Evolutionary conservation across 2,888 invertebrate genomes (phyloP), one percentile per base, ranked within the genome.

Genomic region (Altica lythri): DNA sequence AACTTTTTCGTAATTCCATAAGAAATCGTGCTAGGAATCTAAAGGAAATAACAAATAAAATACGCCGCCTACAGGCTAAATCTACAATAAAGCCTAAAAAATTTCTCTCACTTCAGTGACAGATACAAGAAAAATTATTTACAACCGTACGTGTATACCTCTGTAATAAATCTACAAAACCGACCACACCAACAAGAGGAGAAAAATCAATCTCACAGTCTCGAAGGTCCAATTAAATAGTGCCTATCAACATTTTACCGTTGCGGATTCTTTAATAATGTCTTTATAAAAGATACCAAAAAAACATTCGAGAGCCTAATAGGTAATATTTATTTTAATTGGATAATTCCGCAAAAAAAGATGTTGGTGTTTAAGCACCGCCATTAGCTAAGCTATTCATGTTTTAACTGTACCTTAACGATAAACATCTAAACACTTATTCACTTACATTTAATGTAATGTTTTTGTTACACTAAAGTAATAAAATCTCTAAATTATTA

Each of bases 241-340:
- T 46, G 40, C 45, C 50, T 8, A 10, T 40, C 25, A 19, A 46
- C 22, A 45, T 38, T 46, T 50, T 40, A 55, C 46, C 55, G 50
- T 55, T 50, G 29, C 35, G 19, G 22, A 55, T 55, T 38, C 50
- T 34, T 40, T 40, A 55, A 50, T 55, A 50, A 55, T 55, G 50
- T 50, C 55, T 55, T 55, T 35, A 55, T 55, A 45, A 34, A 18
- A 35, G 37, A 37, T 25, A 34, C 25, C 43, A 27, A 32, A 17
- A 40, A 50, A 14, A 22, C 30, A 32, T 12, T 34, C 40, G 35
- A n/a, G n/a, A 32, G 22, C 32, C 29, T 34, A 45, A 40, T 27
- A 44, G 45, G 40, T 37, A 45, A 37, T 45, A 49, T 55, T 50
- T 37, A 44, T 42, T 46, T 40, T 55, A 54, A 54, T 54, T 54